phyloP scores from a whole-genome alignment of 1,140 invertebrate species.

The Anadara kagoshimensis region DNA sequence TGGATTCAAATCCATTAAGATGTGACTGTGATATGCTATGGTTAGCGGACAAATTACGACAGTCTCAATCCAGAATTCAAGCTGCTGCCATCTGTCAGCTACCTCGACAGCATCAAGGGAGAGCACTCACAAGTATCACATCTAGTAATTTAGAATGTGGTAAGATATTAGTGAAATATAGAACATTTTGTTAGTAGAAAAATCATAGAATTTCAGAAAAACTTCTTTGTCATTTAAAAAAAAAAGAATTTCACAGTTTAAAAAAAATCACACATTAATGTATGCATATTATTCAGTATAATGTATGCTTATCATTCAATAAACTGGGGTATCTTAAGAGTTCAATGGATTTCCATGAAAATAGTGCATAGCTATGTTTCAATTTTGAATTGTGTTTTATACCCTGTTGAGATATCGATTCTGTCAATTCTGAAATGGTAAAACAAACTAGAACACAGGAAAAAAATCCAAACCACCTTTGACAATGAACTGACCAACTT shows the following conservation, averaged over 20 bases:
- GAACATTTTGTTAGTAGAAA: neutral
- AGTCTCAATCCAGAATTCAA: conserved; percentile 17
- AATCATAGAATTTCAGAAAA: neutral
- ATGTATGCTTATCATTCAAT: too few species aligned
- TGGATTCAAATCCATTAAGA: conserved; percentile 27
- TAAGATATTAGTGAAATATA: neutral
- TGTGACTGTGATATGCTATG: conserved; percentile 33
- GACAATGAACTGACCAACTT: too few species aligned
- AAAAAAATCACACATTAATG: neutral
- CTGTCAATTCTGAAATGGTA: too few species aligned
- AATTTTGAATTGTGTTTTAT: too few species aligned
- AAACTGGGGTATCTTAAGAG: too few species aligned
- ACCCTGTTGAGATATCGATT: too few species aligned
- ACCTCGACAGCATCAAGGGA: conserved; percentile 11
- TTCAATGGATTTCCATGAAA: too few species aligned
- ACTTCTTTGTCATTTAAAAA: neutral
- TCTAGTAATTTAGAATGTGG: conserved; percentile 33
- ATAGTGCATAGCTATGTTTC: too few species aligned
- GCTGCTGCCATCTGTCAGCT: conserved; percentile 16
- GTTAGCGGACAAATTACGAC: conserved; percentile 20
- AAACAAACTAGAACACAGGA: too few species aligned
- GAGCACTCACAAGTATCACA: conserved; percentile 17
- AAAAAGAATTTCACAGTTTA: neutral
- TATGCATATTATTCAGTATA: too few species aligned
- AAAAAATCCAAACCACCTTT: too few species aligned